Conservation (phyloP, 1,140 invertebrate species). For the Tenebrio molitor region DNA sequence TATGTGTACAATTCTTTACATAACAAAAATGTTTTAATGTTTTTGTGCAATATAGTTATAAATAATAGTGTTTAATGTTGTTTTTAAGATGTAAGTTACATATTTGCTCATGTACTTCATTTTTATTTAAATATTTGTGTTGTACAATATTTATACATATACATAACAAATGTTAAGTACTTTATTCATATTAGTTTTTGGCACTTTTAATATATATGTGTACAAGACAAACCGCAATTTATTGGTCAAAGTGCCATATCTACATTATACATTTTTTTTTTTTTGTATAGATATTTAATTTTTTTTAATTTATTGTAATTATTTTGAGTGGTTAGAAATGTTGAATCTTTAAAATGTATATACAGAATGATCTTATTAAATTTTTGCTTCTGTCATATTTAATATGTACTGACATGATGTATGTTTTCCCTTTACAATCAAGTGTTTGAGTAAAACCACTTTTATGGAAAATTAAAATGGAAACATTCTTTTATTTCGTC, state of each 20-base stretch:
- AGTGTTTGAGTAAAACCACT: conserved; percentile 63
- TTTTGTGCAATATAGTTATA: conserved; percentile 58
- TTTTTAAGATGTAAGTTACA: conserved; percentile 44
- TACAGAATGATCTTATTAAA: conserved; percentile 49
- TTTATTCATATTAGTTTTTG: not conserved
- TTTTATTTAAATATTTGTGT: conserved; percentile 46
- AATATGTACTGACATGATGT: conserved; percentile 56
- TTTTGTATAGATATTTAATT: conserved; percentile 1
- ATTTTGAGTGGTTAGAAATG: conserved; percentile 49
- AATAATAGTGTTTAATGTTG: conserved; percentile 41
- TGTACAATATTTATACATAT: conserved; percentile 48
- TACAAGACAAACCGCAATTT: conserved; percentile 13
- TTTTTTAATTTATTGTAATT: conserved; percentile 51
- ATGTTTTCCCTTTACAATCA: conserved; percentile 63
- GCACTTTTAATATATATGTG: conserved; percentile 10
- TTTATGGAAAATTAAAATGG: conserved; percentile 61
- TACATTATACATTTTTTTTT: conserved; percentile 33
- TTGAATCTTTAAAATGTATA: conserved; percentile 56
- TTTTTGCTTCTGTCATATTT: conserved; percentile 58
- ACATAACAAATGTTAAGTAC: conserved; percentile 23
- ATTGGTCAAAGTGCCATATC: conserved; percentile 38
- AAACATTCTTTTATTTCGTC: not conserved
- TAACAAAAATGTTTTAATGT: conserved; percentile 51
- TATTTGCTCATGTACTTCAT: conserved; percentile 39
- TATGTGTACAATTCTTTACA: conserved; percentile 36